These are phyloP conservation scores for Montipora foliosa DNA, from an alignment of 64 coral and sea anemone genomes.

Conservation along the genomic window DNA sequence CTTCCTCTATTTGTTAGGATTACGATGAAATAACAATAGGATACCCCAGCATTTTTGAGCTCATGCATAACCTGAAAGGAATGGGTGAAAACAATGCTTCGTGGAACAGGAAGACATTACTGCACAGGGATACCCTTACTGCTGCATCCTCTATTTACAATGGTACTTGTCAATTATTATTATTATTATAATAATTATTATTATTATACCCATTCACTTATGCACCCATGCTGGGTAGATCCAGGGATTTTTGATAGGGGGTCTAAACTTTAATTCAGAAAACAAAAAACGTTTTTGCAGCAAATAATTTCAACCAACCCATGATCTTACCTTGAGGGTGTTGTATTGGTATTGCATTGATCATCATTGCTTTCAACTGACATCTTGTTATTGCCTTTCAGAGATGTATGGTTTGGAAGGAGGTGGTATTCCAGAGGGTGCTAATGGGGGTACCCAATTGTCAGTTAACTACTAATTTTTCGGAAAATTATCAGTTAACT, in stretches of 20 bases:
- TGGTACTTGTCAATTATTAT: conserved; percentile 20
- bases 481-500: no score
- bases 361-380: neutral
- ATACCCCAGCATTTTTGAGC: conserved; percentile 94
- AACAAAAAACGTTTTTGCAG: no score
- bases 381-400: conserved; percentile 5
- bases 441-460: no score
- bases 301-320: no score
- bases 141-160: conserved; percentile 90
- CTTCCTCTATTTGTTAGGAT: conserved; percentile 53
- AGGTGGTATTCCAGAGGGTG: conserved; percentile 61
- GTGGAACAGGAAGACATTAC: conserved; percentile 85
- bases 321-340: no score
- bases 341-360: neutral
- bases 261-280: no score
- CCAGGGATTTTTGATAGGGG: no score
- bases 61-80: conserved; percentile 94
- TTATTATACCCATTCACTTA: no score
- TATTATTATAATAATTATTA: no score
- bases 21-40: conserved; percentile 91
- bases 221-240: no score
- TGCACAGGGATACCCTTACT: conserved; percentile 75
- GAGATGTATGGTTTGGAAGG: conserved; percentile 98
- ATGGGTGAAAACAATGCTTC: conserved; percentile 99
- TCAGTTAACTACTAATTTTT: no score